Evolutionary conservation across 2,113 vertebrate species (phyloP).

Genomic region (Syngnathoides biaculeatus): DNA sequence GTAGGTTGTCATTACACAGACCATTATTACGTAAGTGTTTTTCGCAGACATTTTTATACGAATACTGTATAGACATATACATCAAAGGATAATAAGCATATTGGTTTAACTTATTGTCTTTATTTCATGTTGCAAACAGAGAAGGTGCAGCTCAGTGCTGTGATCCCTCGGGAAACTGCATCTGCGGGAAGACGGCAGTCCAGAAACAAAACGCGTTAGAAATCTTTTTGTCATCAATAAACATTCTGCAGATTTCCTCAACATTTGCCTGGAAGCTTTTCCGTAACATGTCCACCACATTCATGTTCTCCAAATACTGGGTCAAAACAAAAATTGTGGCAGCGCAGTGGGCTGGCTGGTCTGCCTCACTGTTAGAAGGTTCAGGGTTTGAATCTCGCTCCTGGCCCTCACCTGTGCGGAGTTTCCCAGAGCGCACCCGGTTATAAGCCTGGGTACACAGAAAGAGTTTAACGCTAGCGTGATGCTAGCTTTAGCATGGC

Average conservation of each 20-base stretch:
- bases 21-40: not conserved
- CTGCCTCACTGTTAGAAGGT: not conserved
- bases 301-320: not conserved
- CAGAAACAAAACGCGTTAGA: not conserved
- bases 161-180: not conserved
- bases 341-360: not conserved
- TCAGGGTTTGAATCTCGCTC: no score
- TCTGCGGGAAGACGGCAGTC: not conserved
- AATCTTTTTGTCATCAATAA: not conserved
- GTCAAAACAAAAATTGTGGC: not conserved
- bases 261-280: not conserved
- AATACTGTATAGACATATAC: not conserved
- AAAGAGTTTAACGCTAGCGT: no score
- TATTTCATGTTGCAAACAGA: not conserved
- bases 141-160: not conserved
- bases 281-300: not conserved
- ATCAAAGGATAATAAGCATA: not conserved
- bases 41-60: not conserved
- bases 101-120: not conserved
- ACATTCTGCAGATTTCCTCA: not conserved
- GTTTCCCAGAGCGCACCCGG: no score
- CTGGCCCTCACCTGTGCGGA: no score
- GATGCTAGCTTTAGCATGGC: no score
- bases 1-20: not conserved
- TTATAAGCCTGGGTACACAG: no score